Percentiles rank a stretch among this genome's conserved stretches.
These are phyloP conservation scores for Microvelia longipes DNA, from an alignment of 1,140 invertebrate genomes.

Conservation along the genomic window DNA sequence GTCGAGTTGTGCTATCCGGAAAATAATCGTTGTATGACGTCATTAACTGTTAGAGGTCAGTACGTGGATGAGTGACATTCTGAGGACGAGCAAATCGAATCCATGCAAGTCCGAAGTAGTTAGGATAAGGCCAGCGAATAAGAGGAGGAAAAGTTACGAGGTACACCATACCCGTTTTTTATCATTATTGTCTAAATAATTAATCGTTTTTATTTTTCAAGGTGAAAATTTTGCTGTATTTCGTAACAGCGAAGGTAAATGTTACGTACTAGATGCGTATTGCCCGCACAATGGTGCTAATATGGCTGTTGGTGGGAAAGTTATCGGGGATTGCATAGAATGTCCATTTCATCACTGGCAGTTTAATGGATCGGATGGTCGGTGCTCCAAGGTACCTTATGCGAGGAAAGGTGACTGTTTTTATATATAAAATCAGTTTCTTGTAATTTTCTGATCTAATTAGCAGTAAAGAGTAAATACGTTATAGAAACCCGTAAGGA, in stretches of 20 bases:
- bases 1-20: no score
- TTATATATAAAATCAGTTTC: background rate
- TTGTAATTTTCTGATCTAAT: background rate
- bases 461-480: no score
- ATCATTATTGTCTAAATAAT: no score
- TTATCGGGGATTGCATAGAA: conserved; percentile 58
- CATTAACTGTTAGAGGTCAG: no score
- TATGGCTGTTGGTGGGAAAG: conserved; percentile 56
- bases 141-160: no score
- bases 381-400: conserved; percentile 19
- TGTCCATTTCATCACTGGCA: conserved; percentile 82
- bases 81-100: no score
- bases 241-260: conserved; percentile 40
- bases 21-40: no score
- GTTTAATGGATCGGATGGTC: conserved; percentile 54
- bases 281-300: conserved; percentile 82
- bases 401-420: conserved; percentile 14
- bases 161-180: no score
- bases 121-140: no score
- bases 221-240: conserved; percentile 66
- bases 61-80: no score
- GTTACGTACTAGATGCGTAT: conserved; percentile 62
- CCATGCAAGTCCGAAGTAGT: no score
- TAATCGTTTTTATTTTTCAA: conserved; percentile 28
- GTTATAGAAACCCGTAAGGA: no score